Percentiles rank a stretch among this genome's conserved stretches.
Evolutionary conservation across 2,797 vertebrate species (phyloP).

Genomic region (Adrianichthys oophorus): DNA sequence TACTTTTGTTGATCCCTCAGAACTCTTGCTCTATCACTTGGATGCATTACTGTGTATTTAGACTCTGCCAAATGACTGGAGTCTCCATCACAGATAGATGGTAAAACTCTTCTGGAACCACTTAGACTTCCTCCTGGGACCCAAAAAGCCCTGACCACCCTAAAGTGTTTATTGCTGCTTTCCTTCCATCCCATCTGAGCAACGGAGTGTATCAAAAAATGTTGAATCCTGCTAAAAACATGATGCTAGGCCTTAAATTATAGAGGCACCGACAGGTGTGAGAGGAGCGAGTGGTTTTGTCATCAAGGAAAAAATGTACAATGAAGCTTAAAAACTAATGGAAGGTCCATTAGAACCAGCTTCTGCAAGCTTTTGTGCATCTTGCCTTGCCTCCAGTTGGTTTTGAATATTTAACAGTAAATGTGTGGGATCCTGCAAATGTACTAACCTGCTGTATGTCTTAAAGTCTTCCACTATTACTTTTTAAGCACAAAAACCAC

Average conservation of each 20-base stretch:
- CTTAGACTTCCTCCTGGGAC: constrained; percentile 35
- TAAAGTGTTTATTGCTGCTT: constrained; percentile 43
- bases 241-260: constrained; percentile 49
- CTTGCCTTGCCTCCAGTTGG: neutral
- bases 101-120: constrained; percentile 61
- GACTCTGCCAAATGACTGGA: constrained; percentile 46
- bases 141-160: constrained; percentile 42
- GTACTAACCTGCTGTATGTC: constrained; percentile 15
- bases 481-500: neutral
- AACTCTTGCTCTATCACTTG: constrained; percentile 27
- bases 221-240: constrained; percentile 36
- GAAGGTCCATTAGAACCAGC: constrained; percentile 8
- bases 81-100: constrained; percentile 58
- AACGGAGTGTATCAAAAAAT: constrained; percentile 31
- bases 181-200: constrained; percentile 41
- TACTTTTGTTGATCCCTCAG: constrained; percentile 7
- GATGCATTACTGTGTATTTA: constrained; percentile 32
- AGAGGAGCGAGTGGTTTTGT: constrained; percentile 64
- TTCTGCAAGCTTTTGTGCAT: neutral
- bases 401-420: constrained; percentile 18
- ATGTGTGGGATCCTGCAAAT: constrained; percentile 5
- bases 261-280: constrained; percentile 55
- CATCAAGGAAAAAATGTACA: constrained; percentile 31
- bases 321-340: constrained; percentile 1
- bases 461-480: neutral